A percentile compares a stretch with the other conserved stretches of the same genome.
phyloP scores from a whole-genome alignment of 2,113 vertebrate species.

The Microcebus ravelobensis region DNA sequence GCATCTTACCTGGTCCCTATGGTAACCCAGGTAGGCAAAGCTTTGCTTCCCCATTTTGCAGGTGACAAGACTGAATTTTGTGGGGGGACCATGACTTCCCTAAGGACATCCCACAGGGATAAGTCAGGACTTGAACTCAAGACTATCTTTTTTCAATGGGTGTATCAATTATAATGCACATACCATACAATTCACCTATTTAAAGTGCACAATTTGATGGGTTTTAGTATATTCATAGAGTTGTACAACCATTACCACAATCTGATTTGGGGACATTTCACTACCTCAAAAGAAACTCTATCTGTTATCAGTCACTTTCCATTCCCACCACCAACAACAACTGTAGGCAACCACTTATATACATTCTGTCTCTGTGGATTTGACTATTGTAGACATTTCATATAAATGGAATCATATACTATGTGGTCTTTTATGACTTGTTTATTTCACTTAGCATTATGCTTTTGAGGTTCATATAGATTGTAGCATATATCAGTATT shows the following conservation, averaged over 20 bases:
- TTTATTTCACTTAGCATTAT: accelerated
- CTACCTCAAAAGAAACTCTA: neutral
- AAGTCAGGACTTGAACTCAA: neutral
- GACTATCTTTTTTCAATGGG: neutral
- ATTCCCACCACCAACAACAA: accelerated
- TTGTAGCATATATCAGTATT: accelerated
- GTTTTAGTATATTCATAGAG: neutral
- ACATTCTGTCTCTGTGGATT: neutral
- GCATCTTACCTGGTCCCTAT: neutral
- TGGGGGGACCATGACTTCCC: accelerated
- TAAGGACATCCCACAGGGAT: neutral
- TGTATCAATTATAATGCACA: neutral
- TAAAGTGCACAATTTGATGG: accelerated
- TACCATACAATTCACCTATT: no score
- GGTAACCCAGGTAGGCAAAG: neutral
- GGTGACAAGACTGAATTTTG: neutral
- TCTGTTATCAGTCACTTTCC: no score
- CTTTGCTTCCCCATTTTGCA: neutral
- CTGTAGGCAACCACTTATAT: no score
- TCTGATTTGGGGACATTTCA: neutral
- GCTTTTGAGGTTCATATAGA: accelerated
- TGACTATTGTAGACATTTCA: neutral
- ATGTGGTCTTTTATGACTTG: neutral
- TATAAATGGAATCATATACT: accelerated
- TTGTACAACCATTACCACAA: no score